Evolutionary conservation across 2,797 vertebrate species (phyloP).

Genomic region (Urocyon cinereoargenteus): DNA sequence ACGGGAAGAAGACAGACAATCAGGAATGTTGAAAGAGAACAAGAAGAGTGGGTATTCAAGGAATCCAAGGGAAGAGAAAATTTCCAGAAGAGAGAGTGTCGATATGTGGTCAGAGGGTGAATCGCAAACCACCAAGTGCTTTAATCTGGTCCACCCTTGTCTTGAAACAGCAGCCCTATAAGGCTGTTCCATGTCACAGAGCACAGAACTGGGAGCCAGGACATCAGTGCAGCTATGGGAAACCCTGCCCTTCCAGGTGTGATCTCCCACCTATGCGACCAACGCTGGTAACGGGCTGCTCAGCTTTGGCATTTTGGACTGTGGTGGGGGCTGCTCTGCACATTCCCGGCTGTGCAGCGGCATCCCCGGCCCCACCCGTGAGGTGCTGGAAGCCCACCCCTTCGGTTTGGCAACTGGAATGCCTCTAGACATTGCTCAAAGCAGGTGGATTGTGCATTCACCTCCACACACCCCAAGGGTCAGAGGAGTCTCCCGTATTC

Average conservation of each 20-base stretch:
- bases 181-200: neutral
- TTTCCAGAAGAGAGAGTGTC: neutral
- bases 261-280: neutral
- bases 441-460: neutral
- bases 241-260: rapidly evolving
- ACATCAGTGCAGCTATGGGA: neutral
- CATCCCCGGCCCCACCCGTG: neutral
- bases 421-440: too few relatives aligned
- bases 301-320: neutral
- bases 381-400: neutral
- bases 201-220: neutral
- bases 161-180: neutral
- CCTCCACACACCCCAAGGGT: too few relatives aligned
- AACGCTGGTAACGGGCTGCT: neutral
- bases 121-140: neutral
- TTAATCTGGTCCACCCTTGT: neutral
- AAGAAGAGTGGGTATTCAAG: too few relatives aligned
- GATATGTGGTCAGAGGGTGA: neutral
- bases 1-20: too few relatives aligned
- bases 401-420: rapidly evolving
- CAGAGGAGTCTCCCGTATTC: neutral
- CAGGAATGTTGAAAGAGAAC: neutral
- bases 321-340: neutral
- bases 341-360: neutral
- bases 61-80: neutral